Percentiles rank a stretch among this genome's conserved stretches.
Evolutionary conservation across 2,113 vertebrate species (phyloP).

Genomic region (Mustela nigripes): DNA sequence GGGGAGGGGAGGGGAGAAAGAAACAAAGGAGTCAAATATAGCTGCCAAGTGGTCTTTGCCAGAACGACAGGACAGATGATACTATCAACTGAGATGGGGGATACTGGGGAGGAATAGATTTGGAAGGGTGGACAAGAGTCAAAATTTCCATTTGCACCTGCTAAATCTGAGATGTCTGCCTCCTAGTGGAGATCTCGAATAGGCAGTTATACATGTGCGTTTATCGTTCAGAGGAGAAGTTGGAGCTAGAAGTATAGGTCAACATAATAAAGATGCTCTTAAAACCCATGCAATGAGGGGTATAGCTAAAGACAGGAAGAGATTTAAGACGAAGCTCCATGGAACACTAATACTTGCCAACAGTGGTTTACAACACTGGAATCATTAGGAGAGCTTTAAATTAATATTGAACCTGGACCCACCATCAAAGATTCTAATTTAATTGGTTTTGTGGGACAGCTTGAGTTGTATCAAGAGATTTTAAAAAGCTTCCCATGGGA

Average conservation of each 20-base stretch:
- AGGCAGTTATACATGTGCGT: not conserved
- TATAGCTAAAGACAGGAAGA: not conserved
- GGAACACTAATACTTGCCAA: not conserved
- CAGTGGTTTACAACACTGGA: not conserved
- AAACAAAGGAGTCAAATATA: not conserved
- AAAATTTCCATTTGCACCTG: not conserved
- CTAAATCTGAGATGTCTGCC: not conserved
- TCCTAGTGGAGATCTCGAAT: not conserved
- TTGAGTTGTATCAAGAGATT: not conserved
- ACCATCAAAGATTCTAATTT: not conserved
- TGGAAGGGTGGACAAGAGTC: not conserved
- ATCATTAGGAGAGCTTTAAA: not conserved
- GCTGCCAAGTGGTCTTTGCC: not conserved
- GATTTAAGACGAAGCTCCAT: not conserved
- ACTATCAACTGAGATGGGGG: not conserved
- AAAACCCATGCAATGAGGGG: not conserved
- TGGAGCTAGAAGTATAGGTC: not conserved
- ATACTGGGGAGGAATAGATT: not conserved
- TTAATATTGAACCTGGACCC: not conserved
- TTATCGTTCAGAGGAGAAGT: not conserved
- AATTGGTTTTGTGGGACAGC: not conserved
- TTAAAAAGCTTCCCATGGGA: not conserved
- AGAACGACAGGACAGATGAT: not conserved
- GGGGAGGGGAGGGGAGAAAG: not conserved
- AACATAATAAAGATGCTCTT: not conserved